Evolutionary conservation across 2,888 invertebrate species (phyloP).

Genomic region (Synergus laeviventris): DNA sequence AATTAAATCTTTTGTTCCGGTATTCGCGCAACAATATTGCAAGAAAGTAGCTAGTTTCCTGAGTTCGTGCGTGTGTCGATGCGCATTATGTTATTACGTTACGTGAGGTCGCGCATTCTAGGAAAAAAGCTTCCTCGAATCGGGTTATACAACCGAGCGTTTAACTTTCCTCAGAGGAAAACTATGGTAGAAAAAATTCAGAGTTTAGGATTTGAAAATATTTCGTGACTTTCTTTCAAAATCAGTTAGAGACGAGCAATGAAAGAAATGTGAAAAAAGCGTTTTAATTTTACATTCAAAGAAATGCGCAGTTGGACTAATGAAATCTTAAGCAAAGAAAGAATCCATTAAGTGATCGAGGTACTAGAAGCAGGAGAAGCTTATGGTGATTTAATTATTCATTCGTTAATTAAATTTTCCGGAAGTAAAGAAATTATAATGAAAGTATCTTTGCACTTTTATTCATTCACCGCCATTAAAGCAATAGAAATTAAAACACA

Average conservation of each 20-base stretch:
- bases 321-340: no score
- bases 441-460: no score
- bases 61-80: no score
- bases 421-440: no score
- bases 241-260: neutral
- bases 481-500: no score
- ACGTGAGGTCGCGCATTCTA: neutral
- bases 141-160: neutral
- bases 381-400: no score
- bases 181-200: neutral
- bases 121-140: neutral
- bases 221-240: no score
- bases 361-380: no score
- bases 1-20: slow-evolving; percentile 2
- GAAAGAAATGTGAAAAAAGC: neutral
- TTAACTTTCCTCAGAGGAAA: neutral
- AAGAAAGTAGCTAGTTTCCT: neutral
- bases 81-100: slow-evolving; percentile 2
- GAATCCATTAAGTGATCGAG: no score
- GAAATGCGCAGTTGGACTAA: no score
- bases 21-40: slow-evolving; percentile 2
- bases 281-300: neutral
- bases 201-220: neutral
- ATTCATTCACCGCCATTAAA: no score
- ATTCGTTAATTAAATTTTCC: no score